Base-by-base conservation (phyloP, 2,888 invertebrate species). In the Craniophora ligustri region DNA sequence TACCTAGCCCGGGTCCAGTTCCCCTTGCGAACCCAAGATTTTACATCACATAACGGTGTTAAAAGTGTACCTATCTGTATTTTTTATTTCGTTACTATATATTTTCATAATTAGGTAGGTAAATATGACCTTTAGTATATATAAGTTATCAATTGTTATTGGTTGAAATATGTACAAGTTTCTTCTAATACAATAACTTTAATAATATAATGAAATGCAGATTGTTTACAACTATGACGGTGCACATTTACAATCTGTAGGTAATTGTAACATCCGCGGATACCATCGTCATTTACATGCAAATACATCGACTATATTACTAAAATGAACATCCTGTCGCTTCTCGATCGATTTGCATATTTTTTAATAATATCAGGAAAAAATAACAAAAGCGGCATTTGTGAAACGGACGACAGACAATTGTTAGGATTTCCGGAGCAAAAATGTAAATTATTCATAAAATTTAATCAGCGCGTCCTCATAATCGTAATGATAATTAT, bases 301-400 rank as follows among this genome's bases (percentile, higher is more conserved):
- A 88, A 92, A 92, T 92, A 88, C 86, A 79, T 84, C 78, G 83
- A 79, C 87, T 85, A 88, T 88, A 90, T 88, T 87, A 91, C 88
- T 81, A 91, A 92, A 92, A 90, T 86, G 89, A 86, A 81, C 92
- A 90, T 92, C 93, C 92, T 89, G 91, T 82, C 82, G 79, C 79
- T 72, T 64, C 77, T 77, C 87, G 82, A 91, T 92, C 86, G 92
- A 93, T 93, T 92, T 91, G 92, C 93, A 93, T 93, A 92, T 92
- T 92, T 92, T 89, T 92, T 91, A 86, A 89, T 91, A 89, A 91
- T 86, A 89, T 90, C 86, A 86, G 81, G 81, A 79, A 82, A 85
- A 85, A 85, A 85, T 82, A 89, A 91, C 91, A 91, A 91, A 87
- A 87, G 85, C 76, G 72, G 76, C 81, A 75, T 81, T 78, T 87